Conservation (phyloP, 2,888 invertebrate species). For the Rotaria macrura region DNA sequence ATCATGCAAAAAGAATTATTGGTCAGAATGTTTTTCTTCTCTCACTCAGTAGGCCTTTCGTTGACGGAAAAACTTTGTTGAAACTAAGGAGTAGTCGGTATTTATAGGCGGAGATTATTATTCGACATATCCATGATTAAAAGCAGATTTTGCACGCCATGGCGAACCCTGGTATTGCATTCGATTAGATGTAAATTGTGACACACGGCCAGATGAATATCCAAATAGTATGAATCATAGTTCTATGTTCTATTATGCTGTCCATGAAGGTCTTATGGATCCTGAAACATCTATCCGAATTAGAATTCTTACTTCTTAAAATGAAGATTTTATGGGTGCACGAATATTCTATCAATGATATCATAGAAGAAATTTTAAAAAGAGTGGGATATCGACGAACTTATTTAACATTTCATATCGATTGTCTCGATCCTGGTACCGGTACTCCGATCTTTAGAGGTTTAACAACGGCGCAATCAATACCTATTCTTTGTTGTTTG, state of each 20-base stretch:
- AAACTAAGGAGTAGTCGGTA: too few species aligned
- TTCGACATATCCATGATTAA: neutral
- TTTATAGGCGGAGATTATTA: neutral
- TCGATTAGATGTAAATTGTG: neutral
- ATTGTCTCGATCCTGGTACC: conserved; percentile 77
- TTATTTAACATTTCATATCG: conserved; percentile 84
- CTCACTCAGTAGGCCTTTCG: neutral
- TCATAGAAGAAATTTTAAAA: neutral
- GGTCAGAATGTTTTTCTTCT: neutral
- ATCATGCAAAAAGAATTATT: too few species aligned
- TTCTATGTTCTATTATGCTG: neutral
- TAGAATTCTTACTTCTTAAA: neutral
- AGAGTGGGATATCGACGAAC: conserved; percentile 48
- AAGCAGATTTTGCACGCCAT: neutral
- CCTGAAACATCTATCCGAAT: neutral
- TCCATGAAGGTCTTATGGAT: neutral
- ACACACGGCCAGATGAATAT: too few species aligned
- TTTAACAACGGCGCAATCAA: conserved; percentile 49
- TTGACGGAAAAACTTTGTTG: too few species aligned
- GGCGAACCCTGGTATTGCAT: neutral
- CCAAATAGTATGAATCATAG: too few species aligned
- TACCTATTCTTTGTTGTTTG: neutral
- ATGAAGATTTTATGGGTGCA: conserved; percentile 10
- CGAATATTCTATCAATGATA: too few species aligned
- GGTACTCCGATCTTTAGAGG: too few species aligned